These are phyloP conservation scores for Lemur catta DNA, from an alignment of 2,797 vertebrate species.

Conservation along the genomic window DNA sequence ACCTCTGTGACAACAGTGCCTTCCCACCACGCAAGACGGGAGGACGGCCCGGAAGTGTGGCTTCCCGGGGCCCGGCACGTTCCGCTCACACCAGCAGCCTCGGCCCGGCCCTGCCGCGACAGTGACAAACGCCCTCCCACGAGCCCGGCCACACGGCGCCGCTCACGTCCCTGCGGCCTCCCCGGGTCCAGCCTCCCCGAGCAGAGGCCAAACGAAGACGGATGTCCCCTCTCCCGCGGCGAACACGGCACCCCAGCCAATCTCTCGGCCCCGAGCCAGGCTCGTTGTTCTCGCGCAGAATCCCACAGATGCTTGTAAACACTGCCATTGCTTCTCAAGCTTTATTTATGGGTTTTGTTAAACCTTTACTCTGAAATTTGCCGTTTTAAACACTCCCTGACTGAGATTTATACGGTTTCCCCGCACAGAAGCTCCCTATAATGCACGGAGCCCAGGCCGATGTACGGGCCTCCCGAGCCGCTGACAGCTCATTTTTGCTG, in stretches of 20 bases:
- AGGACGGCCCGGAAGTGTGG: not conserved
- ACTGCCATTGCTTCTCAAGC: conserved; percentile 76
- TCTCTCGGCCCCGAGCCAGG: conserved; percentile 55
- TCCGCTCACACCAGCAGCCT: not conserved
- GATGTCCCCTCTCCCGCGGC: conserved; percentile 71
- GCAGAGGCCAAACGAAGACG: conserved; percentile 79
- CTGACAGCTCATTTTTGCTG: conserved; percentile 62
- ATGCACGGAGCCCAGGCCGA: conserved; percentile 65
- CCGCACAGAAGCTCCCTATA: conserved; percentile 63
- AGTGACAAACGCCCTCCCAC: conserved; percentile 61
- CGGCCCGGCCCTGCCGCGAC: not conserved
- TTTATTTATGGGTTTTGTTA: conserved; percentile 81
- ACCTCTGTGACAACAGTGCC: fast-evolving
- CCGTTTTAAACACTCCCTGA: conserved; percentile 76
- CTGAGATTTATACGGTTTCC: conserved; percentile 67
- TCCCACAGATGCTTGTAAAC: conserved; percentile 77
- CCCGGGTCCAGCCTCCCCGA: conserved; percentile 38
- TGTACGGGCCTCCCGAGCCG: conserved; percentile 23
- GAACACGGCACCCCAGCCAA: conserved; percentile 65
- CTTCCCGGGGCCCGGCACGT: not conserved
- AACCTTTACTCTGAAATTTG: conserved; percentile 72
- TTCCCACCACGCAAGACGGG: fast-evolving
- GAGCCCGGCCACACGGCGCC: not conserved
- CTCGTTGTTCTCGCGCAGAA: conserved; percentile 69
- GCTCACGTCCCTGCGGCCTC: conserved; percentile 62